phyloP scores from a whole-genome alignment of 2,888 invertebrate species.

The Polia nebulosa region DNA sequence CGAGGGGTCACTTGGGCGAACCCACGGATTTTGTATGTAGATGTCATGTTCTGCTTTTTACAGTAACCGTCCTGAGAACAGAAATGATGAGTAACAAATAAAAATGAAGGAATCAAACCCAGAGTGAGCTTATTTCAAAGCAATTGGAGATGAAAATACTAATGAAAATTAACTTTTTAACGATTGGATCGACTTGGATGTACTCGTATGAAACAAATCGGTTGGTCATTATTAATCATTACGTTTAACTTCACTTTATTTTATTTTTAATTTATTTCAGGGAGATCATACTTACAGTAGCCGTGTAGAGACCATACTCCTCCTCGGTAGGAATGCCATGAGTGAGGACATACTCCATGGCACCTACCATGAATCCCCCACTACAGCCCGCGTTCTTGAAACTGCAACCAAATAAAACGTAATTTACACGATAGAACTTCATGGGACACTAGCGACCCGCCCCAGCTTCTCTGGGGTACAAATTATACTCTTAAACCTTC shows the following conservation, averaged over 20 bases:
- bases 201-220: too few species aligned
- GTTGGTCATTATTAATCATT: too few species aligned
- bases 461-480: too few species aligned
- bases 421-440: background rate
- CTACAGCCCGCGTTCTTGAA: background rate
- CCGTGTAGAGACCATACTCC: background rate
- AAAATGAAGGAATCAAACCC: too few species aligned
- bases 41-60: constrained; percentile 68
- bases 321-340: background rate
- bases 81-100: background rate
- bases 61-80: constrained; percentile 73
- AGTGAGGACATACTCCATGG: background rate
- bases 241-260: too few species aligned
- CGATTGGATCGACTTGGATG: too few species aligned
- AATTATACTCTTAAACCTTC: too few species aligned
- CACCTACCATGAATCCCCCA: background rate
- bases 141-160: too few species aligned
- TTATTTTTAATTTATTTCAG: too few species aligned
- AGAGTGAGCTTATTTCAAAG: too few species aligned
- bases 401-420: background rate
- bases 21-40: constrained; percentile 69
- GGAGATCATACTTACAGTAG: background rate
- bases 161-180: too few species aligned
- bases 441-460: too few species aligned
- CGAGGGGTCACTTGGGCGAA: constrained; percentile 70